Percentiles rank a stretch among this genome's conserved stretches.
phyloP scores from a whole-genome alignment of 2,113 vertebrate species.

The Sialia sialis region DNA sequence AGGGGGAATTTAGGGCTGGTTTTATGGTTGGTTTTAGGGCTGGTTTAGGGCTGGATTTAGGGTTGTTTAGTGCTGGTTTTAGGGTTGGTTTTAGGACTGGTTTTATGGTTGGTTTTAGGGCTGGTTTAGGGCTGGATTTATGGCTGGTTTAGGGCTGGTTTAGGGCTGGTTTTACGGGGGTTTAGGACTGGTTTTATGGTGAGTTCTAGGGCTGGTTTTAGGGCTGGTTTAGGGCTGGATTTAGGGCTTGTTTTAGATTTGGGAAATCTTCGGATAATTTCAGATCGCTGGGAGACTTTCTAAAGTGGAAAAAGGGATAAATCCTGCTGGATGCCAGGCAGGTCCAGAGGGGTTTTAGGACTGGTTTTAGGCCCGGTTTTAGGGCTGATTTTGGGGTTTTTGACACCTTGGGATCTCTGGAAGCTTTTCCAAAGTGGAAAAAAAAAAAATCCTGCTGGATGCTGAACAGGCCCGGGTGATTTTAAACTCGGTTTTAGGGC shows the following conservation, averaged over 20 bases:
- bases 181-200: background rate
- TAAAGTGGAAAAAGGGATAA: background rate
- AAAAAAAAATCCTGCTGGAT: background rate
- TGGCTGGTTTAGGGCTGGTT: too few relatives aligned
- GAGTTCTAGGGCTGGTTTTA: background rate
- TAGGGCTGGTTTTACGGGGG: background rate
- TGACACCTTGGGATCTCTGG: rapidly evolving
- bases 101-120: too few relatives aligned
- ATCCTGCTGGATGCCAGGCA: background rate
- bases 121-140: background rate
- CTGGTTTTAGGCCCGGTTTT: background rate
- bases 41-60: background rate
- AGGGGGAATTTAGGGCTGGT: background rate
- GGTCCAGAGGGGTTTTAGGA: too few relatives aligned
- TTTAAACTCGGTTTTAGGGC: background rate
- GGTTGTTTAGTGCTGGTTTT: too few relatives aligned
- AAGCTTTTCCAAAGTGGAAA: background rate
- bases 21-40: background rate
- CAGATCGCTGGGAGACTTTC: background rate
- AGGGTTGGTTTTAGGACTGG: background rate
- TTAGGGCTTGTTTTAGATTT: background rate
- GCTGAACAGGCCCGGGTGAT: background rate
- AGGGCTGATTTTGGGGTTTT: background rate
- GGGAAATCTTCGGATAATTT: too few relatives aligned
- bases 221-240: background rate